Conservation (phyloP, 2,113 vertebrate genomes). For the Scolopax mira region DNA sequence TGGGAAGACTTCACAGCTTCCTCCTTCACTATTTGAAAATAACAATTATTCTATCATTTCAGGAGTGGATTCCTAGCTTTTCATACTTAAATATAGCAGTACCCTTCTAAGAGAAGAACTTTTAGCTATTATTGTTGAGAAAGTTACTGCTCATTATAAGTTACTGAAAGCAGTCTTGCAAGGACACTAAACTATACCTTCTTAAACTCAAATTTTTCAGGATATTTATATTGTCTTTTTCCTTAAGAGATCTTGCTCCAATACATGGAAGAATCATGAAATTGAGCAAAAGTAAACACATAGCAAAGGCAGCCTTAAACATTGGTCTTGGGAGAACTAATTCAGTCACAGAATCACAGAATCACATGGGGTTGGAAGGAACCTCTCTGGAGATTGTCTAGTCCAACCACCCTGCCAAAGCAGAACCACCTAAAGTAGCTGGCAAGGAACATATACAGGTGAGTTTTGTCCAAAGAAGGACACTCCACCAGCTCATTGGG, state of each 20-base stretch:
- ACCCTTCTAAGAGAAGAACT: background rate
- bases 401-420: too few species aligned
- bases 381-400: too few species aligned
- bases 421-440: too few species aligned
- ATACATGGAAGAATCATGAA: background rate
- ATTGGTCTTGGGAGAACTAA: background rate
- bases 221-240: background rate
- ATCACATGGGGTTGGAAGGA: too few species aligned
- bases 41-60: background rate
- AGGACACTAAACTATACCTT: background rate
- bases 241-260: background rate
- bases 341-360: background rate
- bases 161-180: background rate
- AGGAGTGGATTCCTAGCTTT: background rate
- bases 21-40: background rate
- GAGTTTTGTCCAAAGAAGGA: too few species aligned
- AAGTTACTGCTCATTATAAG: background rate
- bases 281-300: background rate
- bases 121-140: background rate
- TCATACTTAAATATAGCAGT: background rate
- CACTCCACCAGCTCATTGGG: too few species aligned
- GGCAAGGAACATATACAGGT: too few species aligned
- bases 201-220: background rate
- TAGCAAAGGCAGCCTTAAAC: background rate
- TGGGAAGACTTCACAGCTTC: background rate